phyloP scores from a whole-genome alignment of 2,888 invertebrate genomes.

The Eretmocerus hayati region DNA sequence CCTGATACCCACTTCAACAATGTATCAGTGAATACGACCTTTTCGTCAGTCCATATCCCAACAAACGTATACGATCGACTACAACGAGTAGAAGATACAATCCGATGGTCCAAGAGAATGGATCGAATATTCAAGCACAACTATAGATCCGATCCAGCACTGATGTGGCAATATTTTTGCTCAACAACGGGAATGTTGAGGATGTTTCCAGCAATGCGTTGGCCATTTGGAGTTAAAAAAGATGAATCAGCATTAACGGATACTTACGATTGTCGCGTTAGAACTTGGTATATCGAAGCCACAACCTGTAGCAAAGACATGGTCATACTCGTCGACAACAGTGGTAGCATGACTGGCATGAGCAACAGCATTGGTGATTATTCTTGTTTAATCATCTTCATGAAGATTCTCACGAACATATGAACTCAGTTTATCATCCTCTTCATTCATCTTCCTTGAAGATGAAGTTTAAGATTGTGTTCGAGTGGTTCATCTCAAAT shows the following conservation, averaged over 20 bases:
- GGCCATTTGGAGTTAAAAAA: constrained; percentile 24
- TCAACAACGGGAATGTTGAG: constrained; percentile 88
- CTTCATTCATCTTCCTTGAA: too few relatives aligned
- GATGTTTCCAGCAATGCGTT: constrained; percentile 68
- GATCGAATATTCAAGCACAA: constrained; percentile 80
- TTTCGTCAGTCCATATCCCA: constrained; percentile 88
- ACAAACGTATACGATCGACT: constrained; percentile 81
- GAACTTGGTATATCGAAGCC: constrained; percentile 96
- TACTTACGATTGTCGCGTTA: constrained; percentile 85
- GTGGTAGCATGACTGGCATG: constrained; percentile 93
- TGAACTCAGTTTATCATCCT: too few relatives aligned
- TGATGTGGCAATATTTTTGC: constrained; percentile 97
- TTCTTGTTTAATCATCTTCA: too few relatives aligned
- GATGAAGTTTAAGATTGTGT: too few relatives aligned
- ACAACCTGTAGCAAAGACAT: constrained; percentile 97
- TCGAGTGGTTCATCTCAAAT: too few relatives aligned
- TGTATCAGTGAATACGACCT: constrained; percentile 69
- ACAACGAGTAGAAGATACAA: constrained; percentile 61
- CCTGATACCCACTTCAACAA: constrained; percentile 79
- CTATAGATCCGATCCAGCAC: constrained; percentile 74
- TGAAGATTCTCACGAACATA: too few relatives aligned
- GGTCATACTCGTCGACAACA: constrained; percentile 87
- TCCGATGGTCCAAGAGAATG: constrained; percentile 83
- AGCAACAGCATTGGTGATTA: constrained; percentile 55
- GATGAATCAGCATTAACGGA: constrained; percentile 49